Percentiles rank a stretch among this genome's conserved stretches.
These are phyloP conservation scores for Mamestra brassicae DNA, from an alignment of 2,888 invertebrate species.

Conservation along the genomic window DNA sequence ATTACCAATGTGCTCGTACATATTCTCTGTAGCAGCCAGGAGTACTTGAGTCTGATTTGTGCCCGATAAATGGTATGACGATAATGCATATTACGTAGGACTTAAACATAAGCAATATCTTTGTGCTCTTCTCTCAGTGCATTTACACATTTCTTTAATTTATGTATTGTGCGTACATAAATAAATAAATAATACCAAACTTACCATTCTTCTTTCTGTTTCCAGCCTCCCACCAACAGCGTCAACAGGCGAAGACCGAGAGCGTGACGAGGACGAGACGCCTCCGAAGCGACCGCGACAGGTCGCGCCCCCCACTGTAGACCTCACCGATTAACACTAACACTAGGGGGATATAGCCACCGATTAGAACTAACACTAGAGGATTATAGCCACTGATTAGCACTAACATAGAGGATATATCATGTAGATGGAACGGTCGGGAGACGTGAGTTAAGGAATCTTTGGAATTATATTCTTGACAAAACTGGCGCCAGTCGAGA, in stretches of 20 bases:
- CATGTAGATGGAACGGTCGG: constrained; percentile 3
- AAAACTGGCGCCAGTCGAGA: not conserved
- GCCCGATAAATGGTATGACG: too few species aligned
- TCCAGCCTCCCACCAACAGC: constrained; percentile 83
- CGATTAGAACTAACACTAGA: constrained; percentile 64
- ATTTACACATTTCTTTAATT: too few species aligned
- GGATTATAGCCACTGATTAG: constrained; percentile 73
- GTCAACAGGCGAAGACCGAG: constrained; percentile 79
- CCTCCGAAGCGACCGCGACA: constrained; percentile 90
- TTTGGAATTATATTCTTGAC: not conserved
- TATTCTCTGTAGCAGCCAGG: too few species aligned
- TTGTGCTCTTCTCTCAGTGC: too few species aligned
- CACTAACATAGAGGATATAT: constrained; percentile 30
- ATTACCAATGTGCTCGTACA: too few species aligned
- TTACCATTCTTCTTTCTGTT: constrained; percentile 35
- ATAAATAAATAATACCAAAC: too few species aligned
- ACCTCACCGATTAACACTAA: constrained; percentile 82
- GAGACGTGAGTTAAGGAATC: constrained; percentile 49
- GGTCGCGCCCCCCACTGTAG: constrained; percentile 82
- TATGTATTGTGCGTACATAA: too few species aligned
- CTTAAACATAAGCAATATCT: too few species aligned
- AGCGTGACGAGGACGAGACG: constrained; percentile 82
- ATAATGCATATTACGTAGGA: too few species aligned
- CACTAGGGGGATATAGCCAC: constrained; percentile 26
- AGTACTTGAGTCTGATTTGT: too few species aligned